phyloP scores from a whole-genome alignment of 2,888 invertebrate genomes.

The Blera fallax region DNA sequence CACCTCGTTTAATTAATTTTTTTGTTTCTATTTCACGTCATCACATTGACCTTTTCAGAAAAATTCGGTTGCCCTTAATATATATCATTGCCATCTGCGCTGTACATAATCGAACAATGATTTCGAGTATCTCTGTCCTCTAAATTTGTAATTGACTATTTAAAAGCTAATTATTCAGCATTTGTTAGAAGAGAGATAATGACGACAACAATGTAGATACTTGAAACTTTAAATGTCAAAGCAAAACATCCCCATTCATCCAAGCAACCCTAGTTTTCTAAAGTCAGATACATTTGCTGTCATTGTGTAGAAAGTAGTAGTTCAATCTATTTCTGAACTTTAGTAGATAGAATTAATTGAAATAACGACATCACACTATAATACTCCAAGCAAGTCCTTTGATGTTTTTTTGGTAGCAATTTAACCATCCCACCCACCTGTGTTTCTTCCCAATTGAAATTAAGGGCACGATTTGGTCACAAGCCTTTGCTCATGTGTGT shows the following conservation, averaged over 20 bases:
- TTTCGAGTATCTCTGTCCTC: not conserved
- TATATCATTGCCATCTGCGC: not conserved
- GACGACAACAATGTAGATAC: not conserved
- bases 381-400: not conserved
- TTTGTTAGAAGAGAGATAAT: not conserved
- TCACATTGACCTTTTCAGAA: not conserved
- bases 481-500: too few species aligned
- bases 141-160: not conserved
- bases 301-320: not conserved
- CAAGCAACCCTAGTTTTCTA: not conserved
- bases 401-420: not conserved
- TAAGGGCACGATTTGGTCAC: not conserved
- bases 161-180: not conserved
- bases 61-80: not conserved
- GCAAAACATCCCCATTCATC: not conserved
- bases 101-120: not conserved
- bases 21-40: not conserved
- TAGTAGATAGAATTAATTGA: not conserved
- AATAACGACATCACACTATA: not conserved
- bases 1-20: too few species aligned
- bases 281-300: not conserved
- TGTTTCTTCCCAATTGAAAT: not conserved
- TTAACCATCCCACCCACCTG: not conserved
- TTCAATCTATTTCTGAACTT: not conserved
- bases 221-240: not conserved